These are phyloP conservation scores for Tipula helvola DNA, from an alignment of 2,888 invertebrate genomes.

Conservation along the genomic window DNA sequence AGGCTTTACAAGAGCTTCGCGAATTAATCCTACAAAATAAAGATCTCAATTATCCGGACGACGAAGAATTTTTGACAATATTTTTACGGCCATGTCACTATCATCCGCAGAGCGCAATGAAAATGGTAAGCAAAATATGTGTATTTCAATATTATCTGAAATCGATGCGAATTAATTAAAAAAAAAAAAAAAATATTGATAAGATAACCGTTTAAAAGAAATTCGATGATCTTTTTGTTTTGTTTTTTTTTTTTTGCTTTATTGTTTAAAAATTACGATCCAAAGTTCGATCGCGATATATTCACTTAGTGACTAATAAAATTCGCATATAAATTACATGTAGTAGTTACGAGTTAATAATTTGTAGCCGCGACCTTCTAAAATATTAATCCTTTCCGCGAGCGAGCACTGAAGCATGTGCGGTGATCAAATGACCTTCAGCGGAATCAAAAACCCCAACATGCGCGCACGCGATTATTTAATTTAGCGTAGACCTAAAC, in stretches of 20 bases:
- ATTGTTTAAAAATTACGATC: background rate
- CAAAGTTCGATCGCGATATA: background rate
- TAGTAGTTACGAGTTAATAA: no score
- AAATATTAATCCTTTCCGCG: background rate
- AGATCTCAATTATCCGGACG: conserved; percentile 54
- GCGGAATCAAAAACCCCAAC: background rate
- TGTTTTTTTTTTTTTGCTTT: background rate
- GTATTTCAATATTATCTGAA: background rate
- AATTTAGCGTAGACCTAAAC: background rate
- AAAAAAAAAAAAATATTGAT: background rate
- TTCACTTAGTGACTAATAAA: background rate
- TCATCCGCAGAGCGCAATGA: conserved; percentile 68
- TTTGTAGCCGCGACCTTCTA: background rate
- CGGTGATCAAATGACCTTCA: background rate
- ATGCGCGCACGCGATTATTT: background rate
- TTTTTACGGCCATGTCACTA: conserved; percentile 73
- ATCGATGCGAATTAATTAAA: background rate
- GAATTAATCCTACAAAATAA: conserved; percentile 54
- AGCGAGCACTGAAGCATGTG: background rate
- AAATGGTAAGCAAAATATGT: conserved; percentile 49
- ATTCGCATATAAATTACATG: background rate
- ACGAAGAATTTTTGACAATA: conserved; percentile 64
- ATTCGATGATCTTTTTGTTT: background rate
- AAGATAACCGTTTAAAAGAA: background rate
- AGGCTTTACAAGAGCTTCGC: conserved; percentile 43